Percentiles rank a stretch among this genome's conserved stretches.
phyloP scores from a whole-genome alignment of 2,888 invertebrate species.

The Helleia helle region DNA sequence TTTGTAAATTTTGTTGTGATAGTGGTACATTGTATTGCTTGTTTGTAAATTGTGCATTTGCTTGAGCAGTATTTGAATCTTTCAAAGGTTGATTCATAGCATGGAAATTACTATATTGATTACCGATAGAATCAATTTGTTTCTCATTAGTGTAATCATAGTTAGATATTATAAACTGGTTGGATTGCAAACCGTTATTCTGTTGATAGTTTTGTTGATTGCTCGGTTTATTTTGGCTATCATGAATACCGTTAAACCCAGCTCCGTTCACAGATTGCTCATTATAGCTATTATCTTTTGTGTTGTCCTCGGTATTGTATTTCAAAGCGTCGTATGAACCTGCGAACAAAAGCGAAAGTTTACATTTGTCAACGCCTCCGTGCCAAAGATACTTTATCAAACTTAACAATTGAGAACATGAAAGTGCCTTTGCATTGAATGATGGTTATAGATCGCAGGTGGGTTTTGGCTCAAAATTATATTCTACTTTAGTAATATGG shows the following conservation, averaged over 20 bases:
- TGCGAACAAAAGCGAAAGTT: slow-evolving; percentile 69
- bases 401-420: slow-evolving; percentile 20
- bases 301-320: slow-evolving; percentile 55
- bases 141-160: background rate
- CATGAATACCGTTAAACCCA: too few relatives aligned
- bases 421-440: background rate
- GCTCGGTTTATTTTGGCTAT: slow-evolving; percentile 35
- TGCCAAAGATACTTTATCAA: slow-evolving; percentile 6
- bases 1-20: slow-evolving; percentile 18
- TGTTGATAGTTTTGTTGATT: slow-evolving; percentile 26
- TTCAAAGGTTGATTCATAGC: background rate
- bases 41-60: background rate
- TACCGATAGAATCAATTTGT: background rate
- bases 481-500: too few relatives aligned
- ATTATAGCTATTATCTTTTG: slow-evolving; percentile 33
- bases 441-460: background rate
- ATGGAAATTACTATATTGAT: background rate
- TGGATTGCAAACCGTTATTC: slow-evolving; percentile 3
- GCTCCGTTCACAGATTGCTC: too few relatives aligned
- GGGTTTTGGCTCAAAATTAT: too few relatives aligned
- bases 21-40: slow-evolving; percentile 10
- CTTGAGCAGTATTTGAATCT: background rate
- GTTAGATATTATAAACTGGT: slow-evolving; percentile 3
- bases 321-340: slow-evolving; percentile 61
- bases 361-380: slow-evolving; percentile 51